A percentile compares a stretch with the other conserved stretches of the same genome.
Conservation (phyloP, 2,113 vertebrate species). For the Solea solea region DNA sequence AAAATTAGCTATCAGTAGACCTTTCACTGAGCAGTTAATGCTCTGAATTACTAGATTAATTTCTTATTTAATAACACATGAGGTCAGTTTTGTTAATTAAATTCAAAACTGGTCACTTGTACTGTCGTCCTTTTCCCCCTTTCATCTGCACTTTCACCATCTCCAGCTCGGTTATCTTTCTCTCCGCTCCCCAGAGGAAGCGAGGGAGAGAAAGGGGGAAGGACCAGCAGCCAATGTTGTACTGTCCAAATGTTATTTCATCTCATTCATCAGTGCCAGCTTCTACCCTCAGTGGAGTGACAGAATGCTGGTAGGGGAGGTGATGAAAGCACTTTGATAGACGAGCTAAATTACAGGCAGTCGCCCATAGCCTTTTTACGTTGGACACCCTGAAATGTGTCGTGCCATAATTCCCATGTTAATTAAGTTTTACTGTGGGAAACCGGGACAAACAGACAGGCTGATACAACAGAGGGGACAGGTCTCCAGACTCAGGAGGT, state of each 20-base stretch:
- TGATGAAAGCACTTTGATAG: slow-evolving; percentile 47
- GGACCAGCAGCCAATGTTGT: slow-evolving; percentile 24
- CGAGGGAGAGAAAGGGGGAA: background rate
- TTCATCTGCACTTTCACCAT: background rate
- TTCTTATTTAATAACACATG: too few species aligned
- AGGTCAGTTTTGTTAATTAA: too few species aligned
- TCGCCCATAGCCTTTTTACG: background rate
- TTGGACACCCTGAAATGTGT: slow-evolving; percentile 11
- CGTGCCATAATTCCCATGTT: slow-evolving; percentile 4
- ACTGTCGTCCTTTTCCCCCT: background rate
- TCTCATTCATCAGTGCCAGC: slow-evolving; percentile 60
- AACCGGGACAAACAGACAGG: background rate
- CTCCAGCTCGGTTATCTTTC: slow-evolving; percentile 27
- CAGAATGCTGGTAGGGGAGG: slow-evolving; percentile 22
- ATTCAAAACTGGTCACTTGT: background rate
- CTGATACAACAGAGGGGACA: background rate
- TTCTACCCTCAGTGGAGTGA: slow-evolving; percentile 26
- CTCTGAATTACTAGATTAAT: too few species aligned
- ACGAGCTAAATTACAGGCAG: slow-evolving; percentile 46
- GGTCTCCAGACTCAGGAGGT: too few species aligned
- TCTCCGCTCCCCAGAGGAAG: slow-evolving; percentile 17
- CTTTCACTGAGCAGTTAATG: too few species aligned
- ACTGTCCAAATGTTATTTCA: slow-evolving; percentile 58
- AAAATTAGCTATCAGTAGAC: too few species aligned
- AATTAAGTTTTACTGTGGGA: background rate